Conservation (phyloP, 2,888 invertebrate species). For the Teleogryllus oceanicus region DNA sequence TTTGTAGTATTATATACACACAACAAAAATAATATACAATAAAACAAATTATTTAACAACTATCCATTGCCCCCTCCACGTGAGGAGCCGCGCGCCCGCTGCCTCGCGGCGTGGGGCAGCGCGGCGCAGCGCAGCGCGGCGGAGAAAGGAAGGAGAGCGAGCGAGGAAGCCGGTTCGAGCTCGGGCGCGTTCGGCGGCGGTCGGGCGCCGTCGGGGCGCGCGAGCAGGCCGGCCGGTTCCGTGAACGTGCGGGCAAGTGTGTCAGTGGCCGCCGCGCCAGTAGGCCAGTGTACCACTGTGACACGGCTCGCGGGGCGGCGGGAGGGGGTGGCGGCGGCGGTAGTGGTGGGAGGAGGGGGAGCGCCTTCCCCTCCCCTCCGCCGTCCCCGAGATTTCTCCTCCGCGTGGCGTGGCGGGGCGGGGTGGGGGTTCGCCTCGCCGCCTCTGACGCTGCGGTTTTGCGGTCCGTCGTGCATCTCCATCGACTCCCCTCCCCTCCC, state of each 20-base stretch:
- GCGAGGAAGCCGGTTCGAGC: conserved; percentile 6
- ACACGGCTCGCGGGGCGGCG: neutral
- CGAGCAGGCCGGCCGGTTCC: neutral
- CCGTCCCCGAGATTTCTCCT: neutral
- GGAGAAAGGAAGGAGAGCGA: conserved; percentile 2
- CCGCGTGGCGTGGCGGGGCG: neutral
- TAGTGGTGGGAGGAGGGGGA: neutral
- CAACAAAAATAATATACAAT: too few species aligned
- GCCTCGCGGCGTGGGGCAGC: too few species aligned
- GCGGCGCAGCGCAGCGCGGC: neutral
- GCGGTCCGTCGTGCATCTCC: neutral
- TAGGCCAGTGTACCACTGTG: conserved; percentile 18
- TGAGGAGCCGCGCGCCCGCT: too few species aligned
- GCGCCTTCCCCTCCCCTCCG: neutral
- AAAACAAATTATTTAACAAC: too few species aligned
- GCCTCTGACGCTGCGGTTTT: neutral
- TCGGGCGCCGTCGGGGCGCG: neutral
- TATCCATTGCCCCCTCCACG: too few species aligned
- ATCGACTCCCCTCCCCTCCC: too few species aligned
- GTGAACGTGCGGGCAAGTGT: conserved; percentile 9
- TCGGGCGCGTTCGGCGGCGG: neutral
- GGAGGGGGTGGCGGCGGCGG: neutral
- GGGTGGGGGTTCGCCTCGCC: neutral
- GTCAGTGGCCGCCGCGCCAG: conserved; percentile 9
- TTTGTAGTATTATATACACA: too few species aligned